These are phyloP conservation scores for Cryptophagus acutangulus DNA, from an alignment of 2,888 invertebrate genomes.

Conservation along the genomic window DNA sequence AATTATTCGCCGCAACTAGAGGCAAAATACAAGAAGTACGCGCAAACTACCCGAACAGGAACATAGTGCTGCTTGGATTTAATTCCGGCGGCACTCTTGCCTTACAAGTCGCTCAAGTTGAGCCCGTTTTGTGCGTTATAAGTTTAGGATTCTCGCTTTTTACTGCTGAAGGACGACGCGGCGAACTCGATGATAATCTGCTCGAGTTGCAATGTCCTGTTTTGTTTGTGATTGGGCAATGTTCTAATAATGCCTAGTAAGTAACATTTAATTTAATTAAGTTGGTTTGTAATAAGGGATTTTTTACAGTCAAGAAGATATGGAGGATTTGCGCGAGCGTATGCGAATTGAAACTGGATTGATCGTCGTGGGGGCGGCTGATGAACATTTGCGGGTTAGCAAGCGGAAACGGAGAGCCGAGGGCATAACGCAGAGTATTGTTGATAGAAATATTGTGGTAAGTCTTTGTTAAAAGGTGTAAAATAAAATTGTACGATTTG, in stretches of 20 bases:
- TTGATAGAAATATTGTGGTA: constrained; percentile 71
- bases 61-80: constrained; percentile 73
- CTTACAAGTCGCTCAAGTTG: constrained; percentile 67
- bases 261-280: constrained; percentile 7
- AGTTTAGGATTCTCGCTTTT: constrained; percentile 74
- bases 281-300: background rate
- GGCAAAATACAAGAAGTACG: constrained; percentile 68
- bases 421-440: constrained; percentile 73
- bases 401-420: constrained; percentile 67
- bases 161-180: constrained; percentile 66
- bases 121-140: constrained; percentile 67
- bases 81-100: constrained; percentile 72
- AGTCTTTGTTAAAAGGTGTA: constrained; percentile 23
- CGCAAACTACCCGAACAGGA: constrained; percentile 61
- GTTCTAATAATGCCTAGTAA: constrained; percentile 58
- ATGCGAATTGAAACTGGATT: constrained; percentile 73
- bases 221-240: constrained; percentile 75
- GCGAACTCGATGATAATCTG: constrained; percentile 70
- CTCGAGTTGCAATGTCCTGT: constrained; percentile 68
- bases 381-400: constrained; percentile 66
- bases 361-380: constrained; percentile 74
- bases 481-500: background rate
- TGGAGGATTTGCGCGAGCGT: constrained; percentile 70
- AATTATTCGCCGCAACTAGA: constrained; percentile 61
- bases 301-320: constrained; percentile 60